Evolutionary conservation across 2,113 vertebrate species (phyloP), one percentile per base, ranked within the genome.

Genomic region (Phalacrocorax carbo): DNA sequence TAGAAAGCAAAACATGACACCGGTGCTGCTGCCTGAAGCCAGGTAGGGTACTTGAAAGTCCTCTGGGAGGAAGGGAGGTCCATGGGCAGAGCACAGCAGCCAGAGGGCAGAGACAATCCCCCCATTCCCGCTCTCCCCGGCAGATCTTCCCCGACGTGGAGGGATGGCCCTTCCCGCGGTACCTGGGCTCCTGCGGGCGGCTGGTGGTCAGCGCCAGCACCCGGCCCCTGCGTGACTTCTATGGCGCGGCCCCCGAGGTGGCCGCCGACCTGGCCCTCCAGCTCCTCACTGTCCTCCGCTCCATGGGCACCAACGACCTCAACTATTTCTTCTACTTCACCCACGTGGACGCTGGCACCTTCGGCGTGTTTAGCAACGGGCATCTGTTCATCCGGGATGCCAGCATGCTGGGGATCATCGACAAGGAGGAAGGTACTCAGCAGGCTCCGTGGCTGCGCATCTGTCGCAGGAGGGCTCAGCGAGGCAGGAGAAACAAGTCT

Each of bases 281-380:
- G 95, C 98, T 99, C 38, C 98, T 99, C 2, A 54, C 97, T 3
- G 84, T 98, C 86, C 97, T 99, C 61, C 97, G 96, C 87, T 98
- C 97, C 88, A 97, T 99, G 97, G 96, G 94, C 91, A 97, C 62
- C 97, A 99, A 99, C 55, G 98, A 98, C 91, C 97, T 99, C 91
- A 98, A 98, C 93, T 99, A 98, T 84, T 98, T 98, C 92, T 98
- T 99, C 94, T 99, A 98, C 93, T 99, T 98, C 96, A 98, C 98
- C 85, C 97, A 55, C 6, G 88, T 98, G 57, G 96, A 98, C 3
- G 95, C 97, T 72, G 95, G 94, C 96, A 99, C 97, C 93, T 99
- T 99, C n/a, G 98, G 99, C 34, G 97, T 98, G 82, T 98, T 98
- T 82, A 98, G 97, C 95, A 98, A 99, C 0, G 98, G 98, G 70